Base-by-base conservation (phyloP, 2,797 vertebrate genomes). In the Nyctibius grandis region DNA sequence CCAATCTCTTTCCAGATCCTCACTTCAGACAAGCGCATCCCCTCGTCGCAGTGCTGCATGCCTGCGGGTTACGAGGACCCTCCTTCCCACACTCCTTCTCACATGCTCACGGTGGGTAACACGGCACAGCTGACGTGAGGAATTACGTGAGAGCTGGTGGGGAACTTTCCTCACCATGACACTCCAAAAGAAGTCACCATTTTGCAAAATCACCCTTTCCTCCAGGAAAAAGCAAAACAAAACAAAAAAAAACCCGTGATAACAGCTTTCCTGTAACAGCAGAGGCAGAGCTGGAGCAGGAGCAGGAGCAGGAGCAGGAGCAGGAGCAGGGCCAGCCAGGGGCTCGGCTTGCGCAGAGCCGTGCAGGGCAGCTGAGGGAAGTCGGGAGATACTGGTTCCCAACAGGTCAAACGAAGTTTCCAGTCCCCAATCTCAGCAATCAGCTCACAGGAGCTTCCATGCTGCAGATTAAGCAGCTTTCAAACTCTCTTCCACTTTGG, bases 21-120 rank as follows among this genome's bases (percentile, higher is more conserved):
- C 11, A 9, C n/a, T 38, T 64, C 42, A 88, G 50, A 26, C 14
- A 45, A 36, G 28, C 1, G 7, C 51, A 33, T 42, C 9, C 20
- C 31, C 33, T 40, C 48, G 16, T 5, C 0, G 2, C 57, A 65
- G 33, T 5, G 1, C 81, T 2, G 42, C 45, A n/a, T 2, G 3
- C 16, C 63, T 15, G 34, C 5, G 3, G 31, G 38, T 25, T 18
- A 40, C 31, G 28, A 40, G 54, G 3, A 89, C 47, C 12, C 34
- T 50, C 28, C 15, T n/a, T 54, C 34, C 42, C 50, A 12, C 0
- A 29, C 31, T n/a, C 36, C 51, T 36, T 42, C 15, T 65, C 38
- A 44, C 31, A 40, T 12, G 5, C 29, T 63, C 68, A 8, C 15
- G 18, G 38, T 17, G 45, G 70, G 40, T 7, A 70, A 9, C 7